These are phyloP conservation scores for Whitmania pigra DNA, from an alignment of 1,140 invertebrate genomes.

Conservation along the genomic window DNA sequence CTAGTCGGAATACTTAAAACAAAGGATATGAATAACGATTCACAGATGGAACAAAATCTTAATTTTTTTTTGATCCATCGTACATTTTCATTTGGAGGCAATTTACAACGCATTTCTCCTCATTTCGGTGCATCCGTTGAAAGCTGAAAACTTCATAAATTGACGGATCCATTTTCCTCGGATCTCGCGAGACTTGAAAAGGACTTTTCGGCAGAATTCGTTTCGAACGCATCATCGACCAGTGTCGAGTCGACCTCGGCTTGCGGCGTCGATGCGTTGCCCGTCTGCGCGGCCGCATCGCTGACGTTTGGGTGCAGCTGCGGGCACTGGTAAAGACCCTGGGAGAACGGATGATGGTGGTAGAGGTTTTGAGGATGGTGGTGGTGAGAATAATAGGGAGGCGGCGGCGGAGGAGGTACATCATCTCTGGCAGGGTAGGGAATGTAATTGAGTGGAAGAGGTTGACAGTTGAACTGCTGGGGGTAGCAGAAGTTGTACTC, in stretches of 20 bases:
- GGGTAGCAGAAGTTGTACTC: neutral
- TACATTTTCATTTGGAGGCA: no score
- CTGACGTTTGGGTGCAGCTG: conserved; percentile 2
- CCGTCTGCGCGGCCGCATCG: conserved; percentile 7
- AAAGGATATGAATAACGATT: no score
- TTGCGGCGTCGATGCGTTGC: neutral
- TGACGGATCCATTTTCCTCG: no score
- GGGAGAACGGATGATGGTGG: neutral
- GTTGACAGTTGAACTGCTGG: neutral
- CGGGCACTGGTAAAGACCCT: neutral
- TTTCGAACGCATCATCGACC: neutral
- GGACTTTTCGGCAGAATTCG: no score
- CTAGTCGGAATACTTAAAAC: no score
- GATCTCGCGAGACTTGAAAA: no score
- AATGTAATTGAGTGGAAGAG: conserved; percentile 1
- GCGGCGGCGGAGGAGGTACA: neutral
- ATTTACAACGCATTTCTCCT: no score
- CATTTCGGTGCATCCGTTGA: no score
- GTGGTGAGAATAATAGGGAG: neutral
- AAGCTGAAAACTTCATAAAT: no score
- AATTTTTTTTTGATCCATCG: no score
- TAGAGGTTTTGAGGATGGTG: conserved; percentile 1
- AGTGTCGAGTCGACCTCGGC: neutral
- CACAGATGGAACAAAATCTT: no score
- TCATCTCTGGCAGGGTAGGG: conserved; percentile 3